These are phyloP conservation scores for Holotrichia oblita DNA, from an alignment of 1,140 invertebrate species.

Conservation along the genomic window DNA sequence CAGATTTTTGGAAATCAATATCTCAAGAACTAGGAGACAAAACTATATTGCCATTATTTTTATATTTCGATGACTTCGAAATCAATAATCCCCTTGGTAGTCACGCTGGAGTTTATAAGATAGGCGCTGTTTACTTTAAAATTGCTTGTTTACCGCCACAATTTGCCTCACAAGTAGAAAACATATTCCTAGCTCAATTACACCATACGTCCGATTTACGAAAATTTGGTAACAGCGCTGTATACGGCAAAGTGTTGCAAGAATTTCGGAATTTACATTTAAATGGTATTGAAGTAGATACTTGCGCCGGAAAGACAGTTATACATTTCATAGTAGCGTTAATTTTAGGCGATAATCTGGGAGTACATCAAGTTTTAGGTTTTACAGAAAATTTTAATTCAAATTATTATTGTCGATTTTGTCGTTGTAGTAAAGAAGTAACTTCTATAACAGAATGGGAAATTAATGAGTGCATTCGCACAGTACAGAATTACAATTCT, in stretches of 20 bases:
- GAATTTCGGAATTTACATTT: background rate
- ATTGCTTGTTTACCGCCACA: slow-evolving; percentile 12
- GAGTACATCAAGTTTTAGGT: too few relatives aligned
- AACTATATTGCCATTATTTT: slow-evolving; percentile 12
- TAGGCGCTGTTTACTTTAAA: slow-evolving; percentile 28
- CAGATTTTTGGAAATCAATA: too few relatives aligned
- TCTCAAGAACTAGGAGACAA: too few relatives aligned
- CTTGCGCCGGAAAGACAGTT: too few relatives aligned
- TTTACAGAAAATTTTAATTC: background rate
- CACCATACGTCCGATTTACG: too few relatives aligned
- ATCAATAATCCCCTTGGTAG: slow-evolving; percentile 22
- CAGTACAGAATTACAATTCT: too few relatives aligned
- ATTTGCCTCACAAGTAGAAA: slow-evolving; percentile 9
- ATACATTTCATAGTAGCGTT: background rate
- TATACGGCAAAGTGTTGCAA: too few relatives aligned
- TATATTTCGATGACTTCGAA: slow-evolving; percentile 43
- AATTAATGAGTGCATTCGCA: too few relatives aligned
- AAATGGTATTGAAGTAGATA: background rate
- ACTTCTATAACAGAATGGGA: too few relatives aligned
- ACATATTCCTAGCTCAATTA: too few relatives aligned
- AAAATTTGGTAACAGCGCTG: too few relatives aligned
- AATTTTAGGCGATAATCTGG: too few relatives aligned
- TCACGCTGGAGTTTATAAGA: slow-evolving; percentile 37
- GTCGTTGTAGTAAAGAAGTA: background rate
- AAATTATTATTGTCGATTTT: background rate